Base-by-base conservation (phyloP, 1,140 invertebrate species). In the Polyergus mexicanus region DNA sequence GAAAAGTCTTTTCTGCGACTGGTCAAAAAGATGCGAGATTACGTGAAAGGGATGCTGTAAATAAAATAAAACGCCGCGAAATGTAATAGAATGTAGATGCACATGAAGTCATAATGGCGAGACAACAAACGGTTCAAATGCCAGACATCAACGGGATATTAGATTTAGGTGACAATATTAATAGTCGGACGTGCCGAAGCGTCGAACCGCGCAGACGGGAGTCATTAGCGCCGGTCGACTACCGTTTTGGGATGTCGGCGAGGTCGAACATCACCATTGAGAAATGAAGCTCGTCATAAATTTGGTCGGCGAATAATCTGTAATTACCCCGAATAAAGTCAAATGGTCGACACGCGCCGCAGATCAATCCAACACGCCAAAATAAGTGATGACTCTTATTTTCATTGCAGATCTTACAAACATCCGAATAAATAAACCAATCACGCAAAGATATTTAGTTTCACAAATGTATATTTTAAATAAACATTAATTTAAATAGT, bases 101-200 rank as follows among this genome's bases (percentile, higher is more conserved):
- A n/a, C 41, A 47, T 32, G 68, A 60, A 4, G 13, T 3, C 38
- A 13, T 83, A 60, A 83, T 80, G 63, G 5, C 19, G 6, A 6
- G 38, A 8, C 41, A n/a, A 74, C 54, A 25, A 83, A 41, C 68
- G 19, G 4, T 74, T 62, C 38, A 83, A 83, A 83, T 83, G 72
- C 35, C 78, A 74, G 38, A 44, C 44, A 84, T 75, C 81, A 56
- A 25, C 35, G n/a, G 28, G 62, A 54, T 66, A 60, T 85, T 54
- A 81, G 68, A 76, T 77, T 87, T 60, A 54, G 51, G 10, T 84
- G 77, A 84, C 71, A 76, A 86, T 84, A 72, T 87, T 88, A 87
- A 84, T 84, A 85, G 85, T 8, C 32, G 83, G 13, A 28, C 54
- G 63, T 41, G 63, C 32, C 56, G 19, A 47, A 87, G 32, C 72